Conservation (phyloP, 2,113 vertebrate genomes). For the Gymnorhina tibicen region DNA sequence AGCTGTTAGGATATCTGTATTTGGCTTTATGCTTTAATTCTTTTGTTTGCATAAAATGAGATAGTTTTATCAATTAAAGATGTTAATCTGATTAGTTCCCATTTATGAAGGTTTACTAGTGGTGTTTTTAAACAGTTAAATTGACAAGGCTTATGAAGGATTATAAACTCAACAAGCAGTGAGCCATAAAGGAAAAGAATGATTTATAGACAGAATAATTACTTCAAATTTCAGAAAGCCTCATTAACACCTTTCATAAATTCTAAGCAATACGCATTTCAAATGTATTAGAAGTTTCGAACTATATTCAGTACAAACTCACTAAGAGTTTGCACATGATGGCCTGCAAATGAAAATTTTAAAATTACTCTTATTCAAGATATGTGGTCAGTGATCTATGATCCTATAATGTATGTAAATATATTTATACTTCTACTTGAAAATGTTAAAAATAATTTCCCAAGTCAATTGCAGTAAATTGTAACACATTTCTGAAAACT, state of each 20-base stretch:
- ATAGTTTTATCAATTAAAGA: conserved; percentile 57
- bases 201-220: conserved; percentile 52
- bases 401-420: neutral
- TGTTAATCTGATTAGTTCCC: conserved; percentile 55
- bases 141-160: conserved; percentile 59
- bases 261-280: conserved; percentile 11
- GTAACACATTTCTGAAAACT: neutral
- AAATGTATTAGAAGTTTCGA: neutral
- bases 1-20: neutral
- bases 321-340: neutral
- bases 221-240: conserved; percentile 43
- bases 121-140: conserved; percentile 58
- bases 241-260: conserved; percentile 47
- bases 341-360: neutral
- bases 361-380: neutral
- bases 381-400: neutral
- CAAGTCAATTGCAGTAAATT: neutral
- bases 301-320: neutral
- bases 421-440: neutral
- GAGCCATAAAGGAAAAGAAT: conserved; percentile 49
- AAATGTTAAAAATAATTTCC: neutral
- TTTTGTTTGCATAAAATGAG: conserved; percentile 47
- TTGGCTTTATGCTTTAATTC: conserved; percentile 41
- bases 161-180: conserved; percentile 63
- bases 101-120: conserved; percentile 50